Conservation (phyloP, 2,797 vertebrate genomes). For the Antennarius maculatus region DNA sequence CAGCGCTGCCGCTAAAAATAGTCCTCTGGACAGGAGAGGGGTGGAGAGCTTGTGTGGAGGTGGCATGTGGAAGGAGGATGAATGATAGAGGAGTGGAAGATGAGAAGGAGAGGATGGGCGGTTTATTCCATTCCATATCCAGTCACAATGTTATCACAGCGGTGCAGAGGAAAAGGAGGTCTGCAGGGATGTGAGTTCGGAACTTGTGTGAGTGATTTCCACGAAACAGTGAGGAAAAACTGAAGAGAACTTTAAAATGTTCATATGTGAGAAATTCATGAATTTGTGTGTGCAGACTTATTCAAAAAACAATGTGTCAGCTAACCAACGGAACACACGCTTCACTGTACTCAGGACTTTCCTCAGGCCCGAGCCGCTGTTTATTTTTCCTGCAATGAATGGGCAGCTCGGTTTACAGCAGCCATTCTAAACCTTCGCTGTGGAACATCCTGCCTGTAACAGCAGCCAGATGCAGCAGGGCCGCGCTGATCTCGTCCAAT, state of each 20-base stretch:
- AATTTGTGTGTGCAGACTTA: slow-evolving; percentile 49
- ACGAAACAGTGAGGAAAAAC: slow-evolving; percentile 34
- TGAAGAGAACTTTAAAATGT: slow-evolving; percentile 42
- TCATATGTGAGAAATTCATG: slow-evolving; percentile 16
- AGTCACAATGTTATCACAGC: slow-evolving; percentile 82
- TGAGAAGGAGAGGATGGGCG: slow-evolving; percentile 63
- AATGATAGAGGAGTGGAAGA: slow-evolving; percentile 71
- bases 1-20: slow-evolving; percentile 87
- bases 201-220: slow-evolving; percentile 40
- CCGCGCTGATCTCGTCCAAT: slow-evolving; percentile 55
- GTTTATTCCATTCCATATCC: slow-evolving; percentile 75
- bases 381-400: slow-evolving; percentile 79
- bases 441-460: slow-evolving; percentile 73
- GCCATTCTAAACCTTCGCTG: slow-evolving; percentile 70
- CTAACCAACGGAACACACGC: slow-evolving; percentile 66
- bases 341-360: slow-evolving; percentile 70
- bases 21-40: slow-evolving; percentile 74
- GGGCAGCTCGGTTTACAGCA: slow-evolving; percentile 75
- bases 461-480: slow-evolving; percentile 59
- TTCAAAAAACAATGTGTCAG: slow-evolving; percentile 74
- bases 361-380: slow-evolving; percentile 62
- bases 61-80: slow-evolving; percentile 57
- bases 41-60: slow-evolving; percentile 54
- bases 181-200: slow-evolving; percentile 64
- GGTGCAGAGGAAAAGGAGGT: slow-evolving; percentile 69